Conservation (phyloP, 2,888 invertebrate species). For the Hipparchia sbordonii region DNA sequence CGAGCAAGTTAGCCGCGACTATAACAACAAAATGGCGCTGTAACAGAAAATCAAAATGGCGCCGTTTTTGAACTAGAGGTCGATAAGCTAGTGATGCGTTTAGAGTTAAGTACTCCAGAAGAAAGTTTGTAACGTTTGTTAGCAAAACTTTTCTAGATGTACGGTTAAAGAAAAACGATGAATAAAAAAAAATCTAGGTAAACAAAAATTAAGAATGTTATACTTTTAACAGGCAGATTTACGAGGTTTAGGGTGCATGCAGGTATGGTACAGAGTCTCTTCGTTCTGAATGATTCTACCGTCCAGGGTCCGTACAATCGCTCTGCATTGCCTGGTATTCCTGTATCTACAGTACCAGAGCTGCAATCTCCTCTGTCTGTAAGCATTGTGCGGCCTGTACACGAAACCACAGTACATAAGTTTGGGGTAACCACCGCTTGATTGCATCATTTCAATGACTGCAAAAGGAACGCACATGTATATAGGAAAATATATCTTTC, state of each 20-base stretch:
- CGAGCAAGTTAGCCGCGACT: too few species aligned
- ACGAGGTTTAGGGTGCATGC: conserved; percentile 34
- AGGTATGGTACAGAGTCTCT: conserved; percentile 37
- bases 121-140: too few species aligned
- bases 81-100: too few species aligned
- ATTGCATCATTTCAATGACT: conserved; percentile 37
- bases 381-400: conserved; percentile 60
- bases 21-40: too few species aligned
- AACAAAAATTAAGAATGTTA: too few species aligned
- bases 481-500: not conserved
- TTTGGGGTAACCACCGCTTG: conserved; percentile 53
- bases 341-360: conserved; percentile 60
- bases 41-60: too few species aligned
- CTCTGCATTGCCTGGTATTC: conserved; percentile 44
- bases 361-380: conserved; percentile 51
- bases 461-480: conserved; percentile 31
- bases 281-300: conserved; percentile 38
- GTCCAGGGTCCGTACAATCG: conserved; percentile 45
- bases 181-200: too few species aligned
- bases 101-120: too few species aligned
- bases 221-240: not conserved
- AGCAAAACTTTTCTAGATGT: too few species aligned
- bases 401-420: conserved; percentile 53
- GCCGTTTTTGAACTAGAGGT: too few species aligned
- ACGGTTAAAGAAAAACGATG: too few species aligned